Evolutionary conservation across 1,140 invertebrate species (phyloP).

Genomic region (Lanistes nyassanus): DNA sequence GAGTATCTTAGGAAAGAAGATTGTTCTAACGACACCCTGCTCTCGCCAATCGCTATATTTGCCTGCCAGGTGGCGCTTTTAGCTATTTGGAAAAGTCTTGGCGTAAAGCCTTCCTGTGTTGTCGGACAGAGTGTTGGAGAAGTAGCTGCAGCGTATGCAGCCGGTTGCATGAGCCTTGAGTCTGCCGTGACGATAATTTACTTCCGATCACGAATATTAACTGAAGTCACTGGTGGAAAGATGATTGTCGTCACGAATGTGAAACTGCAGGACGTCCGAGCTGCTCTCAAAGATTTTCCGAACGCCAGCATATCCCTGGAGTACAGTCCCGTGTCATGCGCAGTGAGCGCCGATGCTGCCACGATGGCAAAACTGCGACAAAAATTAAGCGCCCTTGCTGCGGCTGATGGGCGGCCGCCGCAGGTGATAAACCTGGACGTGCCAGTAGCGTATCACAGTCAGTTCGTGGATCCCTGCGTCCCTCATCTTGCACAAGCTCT

Average conservation of each 20-base stretch:
- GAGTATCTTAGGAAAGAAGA: not conserved
- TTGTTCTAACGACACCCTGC: conserved; percentile 16
- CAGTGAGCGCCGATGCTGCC: conserved; percentile 31
- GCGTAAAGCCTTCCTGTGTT: conserved; percentile 18
- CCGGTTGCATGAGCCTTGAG: conserved; percentile 24
- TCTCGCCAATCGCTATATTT: conserved; percentile 32
- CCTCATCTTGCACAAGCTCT: conserved; percentile 3
- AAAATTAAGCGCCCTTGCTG: not conserved
- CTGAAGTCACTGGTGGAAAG: conserved; percentile 21
- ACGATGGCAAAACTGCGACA: conserved; percentile 6
- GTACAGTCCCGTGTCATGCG: conserved; percentile 29
- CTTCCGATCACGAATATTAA: conserved; percentile 18
- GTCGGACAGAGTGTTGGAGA: conserved; percentile 43
- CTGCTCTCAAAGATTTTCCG: not conserved
- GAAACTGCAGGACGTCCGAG: conserved; percentile 15
- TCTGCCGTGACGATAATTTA: conserved; percentile 37
- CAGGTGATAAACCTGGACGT: conserved; percentile 25
- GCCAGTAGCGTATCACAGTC: conserved; percentile 37
- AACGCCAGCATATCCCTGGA: conserved; percentile 28
- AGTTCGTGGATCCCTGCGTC: conserved; percentile 20
- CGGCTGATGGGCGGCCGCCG: not conserved
- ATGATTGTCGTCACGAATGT: conserved; percentile 36
- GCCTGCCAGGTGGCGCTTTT: conserved; percentile 34
- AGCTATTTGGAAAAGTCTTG: conserved; percentile 24
- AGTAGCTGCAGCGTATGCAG: conserved; percentile 37